These are phyloP conservation scores for Percopsis omiscomaycus DNA, from an alignment of 2,797 vertebrate species.

Conservation along the genomic window DNA sequence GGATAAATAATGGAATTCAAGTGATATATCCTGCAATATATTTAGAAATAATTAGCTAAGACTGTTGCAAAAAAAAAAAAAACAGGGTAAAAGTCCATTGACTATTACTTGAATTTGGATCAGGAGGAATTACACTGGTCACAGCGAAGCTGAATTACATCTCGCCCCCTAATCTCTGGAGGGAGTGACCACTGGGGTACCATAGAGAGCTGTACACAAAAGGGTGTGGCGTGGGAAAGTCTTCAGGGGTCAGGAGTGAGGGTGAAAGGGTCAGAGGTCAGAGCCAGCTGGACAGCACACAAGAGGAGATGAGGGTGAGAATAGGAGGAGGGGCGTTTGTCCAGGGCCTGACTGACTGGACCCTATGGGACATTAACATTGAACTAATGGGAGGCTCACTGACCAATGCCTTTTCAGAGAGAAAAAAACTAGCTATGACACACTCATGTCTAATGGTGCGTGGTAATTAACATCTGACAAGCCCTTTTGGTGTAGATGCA, in stretches of 20 bases:
- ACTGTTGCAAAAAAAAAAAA: no score
- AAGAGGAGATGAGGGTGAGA: constrained; percentile 79
- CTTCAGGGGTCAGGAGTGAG: constrained; percentile 79
- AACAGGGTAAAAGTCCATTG: no score
- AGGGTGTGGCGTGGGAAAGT: constrained; percentile 85
- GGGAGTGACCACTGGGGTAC: constrained; percentile 73
- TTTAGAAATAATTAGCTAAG: no score
- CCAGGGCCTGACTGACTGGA: constrained; percentile 54
- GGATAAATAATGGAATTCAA: no score
- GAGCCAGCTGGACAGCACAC: constrained; percentile 81
- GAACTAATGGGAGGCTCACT: constrained; percentile 70
- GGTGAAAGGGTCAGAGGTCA: constrained; percentile 75
- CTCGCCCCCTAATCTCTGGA: constrained; percentile 50
- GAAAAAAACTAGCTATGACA: constrained; percentile 52
- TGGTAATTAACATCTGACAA: constrained; percentile 74
- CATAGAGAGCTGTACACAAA: constrained; percentile 75
- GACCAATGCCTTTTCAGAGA: constrained; percentile 58
- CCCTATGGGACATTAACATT: constrained; percentile 78
- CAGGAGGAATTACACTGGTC: neutral
- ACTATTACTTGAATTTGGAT: no score
- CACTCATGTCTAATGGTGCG: constrained; percentile 73
- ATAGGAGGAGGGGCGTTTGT: constrained; percentile 54
- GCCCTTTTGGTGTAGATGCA: constrained; percentile 51
- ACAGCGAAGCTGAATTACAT: constrained; percentile 49
- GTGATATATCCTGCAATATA: no score